These are phyloP conservation scores for Drosophila subobscura DNA, from an alignment of 1,140 invertebrate genomes.

Conservation along the genomic window DNA sequence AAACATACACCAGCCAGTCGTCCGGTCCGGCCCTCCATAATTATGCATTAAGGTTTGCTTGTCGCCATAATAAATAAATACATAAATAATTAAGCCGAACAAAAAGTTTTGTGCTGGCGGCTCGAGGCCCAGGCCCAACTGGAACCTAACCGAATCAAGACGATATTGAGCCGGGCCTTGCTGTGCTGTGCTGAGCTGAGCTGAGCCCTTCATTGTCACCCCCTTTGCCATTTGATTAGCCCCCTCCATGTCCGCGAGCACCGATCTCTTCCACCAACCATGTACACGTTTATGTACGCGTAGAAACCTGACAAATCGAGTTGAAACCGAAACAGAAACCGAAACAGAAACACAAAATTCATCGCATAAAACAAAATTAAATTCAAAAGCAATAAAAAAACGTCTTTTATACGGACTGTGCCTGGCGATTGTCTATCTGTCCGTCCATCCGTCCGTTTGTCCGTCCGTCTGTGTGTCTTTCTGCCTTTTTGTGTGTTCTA, in stretches of 20 bases:
- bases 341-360: conserved; percentile 6
- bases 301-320: conserved; percentile 63
- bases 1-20: conserved; percentile 43
- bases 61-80: conserved; percentile 57
- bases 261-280: background rate
- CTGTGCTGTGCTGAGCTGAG: too few relatives aligned
- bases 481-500: conserved; percentile 1
- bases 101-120: background rate
- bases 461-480: conserved; percentile 10
- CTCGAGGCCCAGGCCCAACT: conserved; percentile 1
- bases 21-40: conserved; percentile 5
- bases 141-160: background rate
- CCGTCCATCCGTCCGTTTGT: background rate
- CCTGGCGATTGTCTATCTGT: conserved; percentile 38
- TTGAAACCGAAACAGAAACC: conserved; percentile 44
- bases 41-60: conserved; percentile 30
- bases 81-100: conserved; percentile 53
- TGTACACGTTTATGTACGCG: background rate
- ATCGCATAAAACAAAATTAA: conserved; percentile 68
- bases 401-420: conserved; percentile 62
- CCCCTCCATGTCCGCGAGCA: background rate
- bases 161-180: too few relatives aligned
- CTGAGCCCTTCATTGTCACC: conserved; percentile 40
- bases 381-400: conserved; percentile 74
- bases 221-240: conserved; percentile 15